A percentile compares a stretch with the other conserved stretches of the same genome.
These are phyloP conservation scores for Nyctalus aviator DNA, from an alignment of 2,797 vertebrate genomes.

Conservation along the genomic window DNA sequence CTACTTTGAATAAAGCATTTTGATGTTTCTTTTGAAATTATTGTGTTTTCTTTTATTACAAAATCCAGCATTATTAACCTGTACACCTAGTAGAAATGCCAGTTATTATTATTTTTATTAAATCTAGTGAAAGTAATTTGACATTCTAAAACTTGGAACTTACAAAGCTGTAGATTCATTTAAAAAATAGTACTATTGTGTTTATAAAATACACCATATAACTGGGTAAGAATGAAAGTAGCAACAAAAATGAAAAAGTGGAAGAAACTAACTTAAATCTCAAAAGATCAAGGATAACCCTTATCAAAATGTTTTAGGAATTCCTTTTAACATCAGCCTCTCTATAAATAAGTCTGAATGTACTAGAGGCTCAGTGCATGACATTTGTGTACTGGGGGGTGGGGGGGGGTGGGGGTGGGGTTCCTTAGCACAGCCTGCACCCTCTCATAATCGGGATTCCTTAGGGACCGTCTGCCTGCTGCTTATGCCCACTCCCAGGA, in stretches of 20 bases:
- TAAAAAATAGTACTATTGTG: not conserved
- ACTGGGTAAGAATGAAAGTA: constrained; percentile 38
- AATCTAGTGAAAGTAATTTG: not conserved
- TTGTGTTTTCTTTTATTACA: too few species aligned
- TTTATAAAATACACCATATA: constrained; percentile 5
- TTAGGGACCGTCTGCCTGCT: too few species aligned
- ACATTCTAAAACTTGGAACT: constrained; percentile 40
- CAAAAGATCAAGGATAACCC: not conserved
- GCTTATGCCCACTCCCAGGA: too few species aligned
- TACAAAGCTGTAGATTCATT: not conserved
- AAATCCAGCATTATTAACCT: too few species aligned
- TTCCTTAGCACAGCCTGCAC: too few species aligned
- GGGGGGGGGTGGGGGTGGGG: too few species aligned
- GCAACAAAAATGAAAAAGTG: not conserved
- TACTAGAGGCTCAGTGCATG: not conserved
- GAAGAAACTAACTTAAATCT: constrained; percentile 40
- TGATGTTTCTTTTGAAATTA: too few species aligned
- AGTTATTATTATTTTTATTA: constrained; percentile 52
- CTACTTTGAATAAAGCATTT: too few species aligned
- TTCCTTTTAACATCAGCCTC: not conserved
- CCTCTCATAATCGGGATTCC: too few species aligned
- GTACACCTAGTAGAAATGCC: not conserved
- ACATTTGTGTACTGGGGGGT: rapidly evolving
- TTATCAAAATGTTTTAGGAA: not conserved
- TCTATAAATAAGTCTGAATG: not conserved